Evolutionary conservation across 2,113 vertebrate genomes (phyloP), one percentile per base, ranked within the genome.

Genomic region (Bufo bufo): DNA sequence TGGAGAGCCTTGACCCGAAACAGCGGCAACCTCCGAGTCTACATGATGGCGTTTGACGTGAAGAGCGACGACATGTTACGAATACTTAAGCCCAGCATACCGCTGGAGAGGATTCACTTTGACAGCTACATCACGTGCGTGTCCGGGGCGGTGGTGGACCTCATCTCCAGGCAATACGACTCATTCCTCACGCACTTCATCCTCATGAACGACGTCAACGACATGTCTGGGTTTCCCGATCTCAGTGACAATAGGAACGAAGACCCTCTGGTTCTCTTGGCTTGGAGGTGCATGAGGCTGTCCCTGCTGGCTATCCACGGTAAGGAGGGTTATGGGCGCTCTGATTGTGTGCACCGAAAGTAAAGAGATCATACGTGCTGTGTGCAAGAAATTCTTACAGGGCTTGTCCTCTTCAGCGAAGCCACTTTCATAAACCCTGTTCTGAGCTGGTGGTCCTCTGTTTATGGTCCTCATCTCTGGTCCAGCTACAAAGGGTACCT

Each of bases 161-260:
- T 99, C 91, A 97, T 99, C 94, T 97, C 98, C 88, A 96, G 96
- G 95, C 98, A 99, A 94, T 99, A 99, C 91, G 96, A 97, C 94
- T 97, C 97, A 93, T 99, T 98, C 89, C 97, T 99, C 92, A 98
- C 96, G 90, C 97, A 99, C 91, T 98, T 99, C 91, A 96, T 98
- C 93, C 93, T 99, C 89, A 96, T 98, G 95, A 97, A 97, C 94
- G 96, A 96, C 93, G 94, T 95, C 87, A 93, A 96, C 91, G 98
- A 99, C 90, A 97, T 97, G 47, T 95, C 96, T 58, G 95, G 96
- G 87, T 99, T 99, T 93, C 97, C 98, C 54, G 98, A 99, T 95
- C 97, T 99, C 91, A 97, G 97, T 47, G 93, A 96, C 92, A 98
- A 98, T 94, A 95, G 96, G 84, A 99, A 98, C 80, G 98, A 99